These are phyloP conservation scores for Linepithema humile DNA, from an alignment of 1,140 invertebrate genomes.

Conservation along the genomic window DNA sequence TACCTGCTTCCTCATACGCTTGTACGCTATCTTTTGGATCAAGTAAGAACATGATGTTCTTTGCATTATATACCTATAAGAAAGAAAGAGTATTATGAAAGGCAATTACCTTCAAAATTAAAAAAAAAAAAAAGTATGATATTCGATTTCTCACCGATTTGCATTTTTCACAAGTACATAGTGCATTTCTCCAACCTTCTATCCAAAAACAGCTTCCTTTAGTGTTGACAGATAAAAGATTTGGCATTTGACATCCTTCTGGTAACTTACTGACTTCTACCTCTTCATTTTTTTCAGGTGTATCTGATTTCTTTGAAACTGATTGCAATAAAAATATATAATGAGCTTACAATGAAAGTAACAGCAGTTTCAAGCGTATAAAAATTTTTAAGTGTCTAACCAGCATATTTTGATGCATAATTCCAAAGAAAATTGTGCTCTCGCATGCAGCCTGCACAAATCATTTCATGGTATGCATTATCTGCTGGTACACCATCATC, in stretches of 20 bases:
- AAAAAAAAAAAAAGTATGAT: background rate
- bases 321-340: background rate
- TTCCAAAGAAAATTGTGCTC: slow-evolving; percentile 90
- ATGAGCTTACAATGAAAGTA: background rate
- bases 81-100: no score
- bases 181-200: slow-evolving; percentile 89
- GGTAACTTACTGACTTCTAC: slow-evolving; percentile 67
- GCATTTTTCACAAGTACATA: slow-evolving; percentile 89
- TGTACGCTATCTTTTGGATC: slow-evolving; percentile 94
- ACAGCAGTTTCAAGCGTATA: background rate
- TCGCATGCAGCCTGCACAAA: slow-evolving; percentile 90
- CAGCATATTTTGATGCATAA: slow-evolving; percentile 85
- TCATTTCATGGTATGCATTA: slow-evolving; percentile 91
- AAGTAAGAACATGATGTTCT: slow-evolving; percentile 89
- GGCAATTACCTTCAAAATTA: background rate
- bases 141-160: slow-evolving; percentile 70
- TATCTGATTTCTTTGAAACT: slow-evolving; percentile 56
- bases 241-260: slow-evolving; percentile 76
- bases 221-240: slow-evolving; percentile 21
- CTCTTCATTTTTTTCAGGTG: slow-evolving; percentile 44
- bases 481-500: slow-evolving; percentile 85
- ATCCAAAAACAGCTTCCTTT: slow-evolving; percentile 87
- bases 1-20: slow-evolving; percentile 93
- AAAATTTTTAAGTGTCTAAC: slow-evolving; percentile 61
- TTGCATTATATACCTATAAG: slow-evolving; percentile 87